phyloP scores from a whole-genome alignment of 2,797 vertebrate genomes.

The Gymnothorax javanicus region DNA sequence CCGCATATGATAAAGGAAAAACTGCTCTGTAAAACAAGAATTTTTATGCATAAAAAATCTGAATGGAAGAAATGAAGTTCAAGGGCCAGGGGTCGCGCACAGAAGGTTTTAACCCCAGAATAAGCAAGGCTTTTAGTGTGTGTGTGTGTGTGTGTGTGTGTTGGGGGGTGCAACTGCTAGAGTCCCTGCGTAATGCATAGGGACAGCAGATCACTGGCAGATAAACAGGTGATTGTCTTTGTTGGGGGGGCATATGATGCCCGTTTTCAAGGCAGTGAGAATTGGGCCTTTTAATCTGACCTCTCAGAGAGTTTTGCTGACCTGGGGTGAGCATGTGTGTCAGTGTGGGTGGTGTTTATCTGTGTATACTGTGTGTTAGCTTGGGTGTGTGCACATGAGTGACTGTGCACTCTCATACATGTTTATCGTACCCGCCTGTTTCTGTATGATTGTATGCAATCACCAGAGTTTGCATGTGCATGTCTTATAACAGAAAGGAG shows the following conservation, averaged over 20 bases:
- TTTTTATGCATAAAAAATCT: neutral
- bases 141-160: neutral
- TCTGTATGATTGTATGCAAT: conserved; percentile 3
- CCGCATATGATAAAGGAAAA: neutral
- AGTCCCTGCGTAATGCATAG: conserved; percentile 3
- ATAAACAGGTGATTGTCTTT: conserved; percentile 60
- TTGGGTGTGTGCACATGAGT: too few species aligned
- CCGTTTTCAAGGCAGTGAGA: conserved; percentile 43
- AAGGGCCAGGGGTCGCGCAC: neutral
- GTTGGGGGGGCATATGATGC: conserved; percentile 55
- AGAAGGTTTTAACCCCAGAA: neutral
- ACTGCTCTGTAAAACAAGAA: neutral
- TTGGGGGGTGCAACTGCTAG: neutral
- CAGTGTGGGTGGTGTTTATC: conserved; percentile 45
- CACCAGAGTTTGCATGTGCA: neutral
- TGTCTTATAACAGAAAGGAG: neutral
- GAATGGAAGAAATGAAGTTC: neutral
- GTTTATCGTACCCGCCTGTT: conserved; percentile 45
- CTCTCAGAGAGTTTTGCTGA: conserved; percentile 74
- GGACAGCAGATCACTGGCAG: conserved; percentile 25
- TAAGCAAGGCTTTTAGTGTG: neutral
- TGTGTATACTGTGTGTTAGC: conserved; percentile 38
- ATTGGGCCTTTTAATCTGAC: conserved; percentile 74
- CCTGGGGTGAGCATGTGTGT: conserved; percentile 54
- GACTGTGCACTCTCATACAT: too few species aligned